Conservation (phyloP, 2,888 invertebrate species). For the Mythimna loreyi region DNA sequence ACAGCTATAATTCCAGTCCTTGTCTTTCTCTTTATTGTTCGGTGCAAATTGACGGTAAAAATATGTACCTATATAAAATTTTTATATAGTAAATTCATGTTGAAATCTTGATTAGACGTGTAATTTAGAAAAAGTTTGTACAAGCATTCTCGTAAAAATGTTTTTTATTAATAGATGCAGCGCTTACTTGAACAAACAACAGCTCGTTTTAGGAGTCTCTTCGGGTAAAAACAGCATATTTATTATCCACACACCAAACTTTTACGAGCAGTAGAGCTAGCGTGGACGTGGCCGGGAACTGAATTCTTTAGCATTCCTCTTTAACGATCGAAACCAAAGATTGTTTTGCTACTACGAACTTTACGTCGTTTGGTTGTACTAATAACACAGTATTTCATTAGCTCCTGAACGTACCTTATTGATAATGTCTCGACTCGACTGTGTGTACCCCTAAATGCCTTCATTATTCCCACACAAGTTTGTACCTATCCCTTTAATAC, state of each 20-base stretch:
- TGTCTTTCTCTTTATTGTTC: constrained; percentile 34
- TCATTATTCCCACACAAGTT: constrained; percentile 67
- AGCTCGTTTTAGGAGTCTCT: constrained; percentile 64
- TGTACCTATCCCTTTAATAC: constrained; percentile 68
- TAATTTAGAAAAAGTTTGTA: constrained; percentile 32
- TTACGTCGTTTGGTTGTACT: constrained; percentile 27
- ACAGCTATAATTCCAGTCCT: constrained; percentile 42
- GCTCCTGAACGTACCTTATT: constrained; percentile 18
- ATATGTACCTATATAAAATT: neutral
- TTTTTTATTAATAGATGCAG: constrained; percentile 53
- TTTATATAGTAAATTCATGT: constrained; percentile 13
- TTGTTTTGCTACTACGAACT: constrained; percentile 52
- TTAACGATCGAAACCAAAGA: constrained; percentile 59
- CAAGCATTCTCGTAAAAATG: constrained; percentile 33
- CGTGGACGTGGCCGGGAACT: constrained; percentile 59
- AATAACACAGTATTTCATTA: constrained; percentile 30
- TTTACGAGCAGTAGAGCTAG: constrained; percentile 69
- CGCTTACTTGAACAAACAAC: constrained; percentile 58
- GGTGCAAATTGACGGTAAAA: constrained; percentile 18
- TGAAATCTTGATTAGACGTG: constrained; percentile 21
- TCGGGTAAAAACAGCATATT: constrained; percentile 66
- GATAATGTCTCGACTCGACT: constrained; percentile 36
- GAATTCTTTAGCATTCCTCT: constrained; percentile 63
- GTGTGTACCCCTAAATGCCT: constrained; percentile 44
- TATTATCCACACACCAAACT: constrained; percentile 68